A percentile compares a stretch with the other conserved stretches of the same genome.
phyloP scores from a whole-genome alignment of 2,888 invertebrate species.

The Stenolophus ochropezus region DNA sequence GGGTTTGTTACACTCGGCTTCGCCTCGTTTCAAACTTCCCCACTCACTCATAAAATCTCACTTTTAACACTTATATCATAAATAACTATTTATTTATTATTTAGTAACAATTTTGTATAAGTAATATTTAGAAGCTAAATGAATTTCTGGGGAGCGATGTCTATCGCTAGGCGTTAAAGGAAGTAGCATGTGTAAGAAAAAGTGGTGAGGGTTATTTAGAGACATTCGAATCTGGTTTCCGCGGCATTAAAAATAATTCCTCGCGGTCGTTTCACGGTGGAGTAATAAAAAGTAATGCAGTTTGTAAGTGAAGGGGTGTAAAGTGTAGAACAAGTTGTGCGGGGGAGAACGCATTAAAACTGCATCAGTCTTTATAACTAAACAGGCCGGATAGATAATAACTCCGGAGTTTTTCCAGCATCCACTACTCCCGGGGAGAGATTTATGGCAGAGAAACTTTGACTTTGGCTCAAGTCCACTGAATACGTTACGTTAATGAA shows the following conservation, averaged over 20 bases:
- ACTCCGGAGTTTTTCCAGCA: conserved; percentile 35
- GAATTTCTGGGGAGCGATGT: too few relatives aligned
- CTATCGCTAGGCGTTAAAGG: too few relatives aligned
- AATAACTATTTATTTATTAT: too few relatives aligned
- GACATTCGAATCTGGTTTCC: background rate
- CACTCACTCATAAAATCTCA: too few relatives aligned
- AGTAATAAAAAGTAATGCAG: background rate
- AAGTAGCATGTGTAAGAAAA: too few relatives aligned
- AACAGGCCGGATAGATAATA: conserved; percentile 71
- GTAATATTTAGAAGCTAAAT: too few relatives aligned
- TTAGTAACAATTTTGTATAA: too few relatives aligned
- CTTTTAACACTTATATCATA: too few relatives aligned
- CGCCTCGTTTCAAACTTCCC: too few relatives aligned
- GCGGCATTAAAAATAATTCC: background rate
- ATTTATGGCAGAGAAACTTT: conserved; percentile 37
- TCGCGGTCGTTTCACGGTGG: background rate
- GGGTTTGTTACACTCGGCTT: too few relatives aligned
- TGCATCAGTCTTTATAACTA: conserved; percentile 71
- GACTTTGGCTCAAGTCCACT: conserved; percentile 47
- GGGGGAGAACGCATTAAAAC: conserved; percentile 69
- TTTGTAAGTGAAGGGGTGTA: background rate
- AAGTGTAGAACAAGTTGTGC: background rate
- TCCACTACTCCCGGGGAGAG: background rate
- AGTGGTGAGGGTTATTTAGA: too few relatives aligned
- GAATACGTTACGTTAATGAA: conserved; percentile 48